Conservation (phyloP, 2,797 vertebrate genomes). For the Syncerus caffer region DNA sequence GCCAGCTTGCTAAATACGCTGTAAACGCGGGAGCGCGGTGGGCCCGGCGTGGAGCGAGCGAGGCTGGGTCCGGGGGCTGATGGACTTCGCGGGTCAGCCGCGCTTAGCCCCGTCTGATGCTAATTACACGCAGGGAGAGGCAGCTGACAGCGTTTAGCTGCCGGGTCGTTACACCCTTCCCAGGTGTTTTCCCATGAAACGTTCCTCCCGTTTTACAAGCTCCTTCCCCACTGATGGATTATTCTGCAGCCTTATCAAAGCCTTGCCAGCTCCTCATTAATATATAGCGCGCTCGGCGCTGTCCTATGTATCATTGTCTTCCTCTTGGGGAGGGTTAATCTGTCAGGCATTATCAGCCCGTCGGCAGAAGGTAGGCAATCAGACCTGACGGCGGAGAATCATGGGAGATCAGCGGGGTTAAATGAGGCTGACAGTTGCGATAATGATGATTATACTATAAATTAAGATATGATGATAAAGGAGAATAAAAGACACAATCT, state of each 20-base stretch:
- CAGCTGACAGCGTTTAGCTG: constrained; percentile 83
- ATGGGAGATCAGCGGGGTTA: constrained; percentile 92
- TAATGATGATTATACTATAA: constrained; percentile 94
- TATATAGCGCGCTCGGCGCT: constrained; percentile 88
- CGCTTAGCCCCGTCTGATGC: constrained; percentile 79
- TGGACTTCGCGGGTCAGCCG: constrained; percentile 60
- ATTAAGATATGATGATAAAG: constrained; percentile 96
- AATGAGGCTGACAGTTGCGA: constrained; percentile 94
- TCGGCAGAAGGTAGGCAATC: constrained; percentile 91
- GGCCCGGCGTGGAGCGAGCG: constrained; percentile 73
- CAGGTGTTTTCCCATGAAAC: constrained; percentile 85
- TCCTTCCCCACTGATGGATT: constrained; percentile 86
- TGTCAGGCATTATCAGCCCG: constrained; percentile 91
- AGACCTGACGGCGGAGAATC: constrained; percentile 90
- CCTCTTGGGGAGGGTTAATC: constrained; percentile 89
- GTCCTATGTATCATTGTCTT: constrained; percentile 93
- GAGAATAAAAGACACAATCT: constrained; percentile 91
- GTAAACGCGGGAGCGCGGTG: constrained; percentile 71
- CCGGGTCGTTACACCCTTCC: constrained; percentile 85
- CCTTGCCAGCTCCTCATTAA: constrained; percentile 93
- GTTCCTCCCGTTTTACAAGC: constrained; percentile 86
- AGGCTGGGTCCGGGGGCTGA: constrained; percentile 81
- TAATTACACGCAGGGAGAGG: constrained; percentile 82
- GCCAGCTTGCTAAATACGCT: constrained; percentile 81
- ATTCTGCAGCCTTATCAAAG: constrained; percentile 91